These are phyloP conservation scores for Aphelocoma californica DNA, from an alignment of 2,797 vertebrate species.

Conservation along the genomic window DNA sequence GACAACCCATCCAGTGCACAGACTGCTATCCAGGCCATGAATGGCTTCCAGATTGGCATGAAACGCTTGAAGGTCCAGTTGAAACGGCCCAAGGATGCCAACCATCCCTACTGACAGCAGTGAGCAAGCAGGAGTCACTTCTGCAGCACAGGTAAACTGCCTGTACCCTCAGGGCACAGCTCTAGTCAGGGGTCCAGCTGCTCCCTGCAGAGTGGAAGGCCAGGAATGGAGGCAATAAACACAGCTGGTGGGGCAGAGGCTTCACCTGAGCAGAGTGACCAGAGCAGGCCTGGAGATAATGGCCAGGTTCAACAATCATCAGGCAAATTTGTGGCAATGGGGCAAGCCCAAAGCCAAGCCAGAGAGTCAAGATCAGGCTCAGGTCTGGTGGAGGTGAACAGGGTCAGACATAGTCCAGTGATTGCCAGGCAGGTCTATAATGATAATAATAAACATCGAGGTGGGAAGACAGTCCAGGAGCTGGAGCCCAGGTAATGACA, in stretches of 20 bases:
- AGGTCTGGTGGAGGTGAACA: neutral
- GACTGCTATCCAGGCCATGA: constrained; percentile 98
- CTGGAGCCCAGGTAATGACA: neutral
- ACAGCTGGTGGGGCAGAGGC: neutral
- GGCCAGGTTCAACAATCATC: neutral
- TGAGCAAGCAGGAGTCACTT: constrained; percentile 33
- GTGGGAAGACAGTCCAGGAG: neutral
- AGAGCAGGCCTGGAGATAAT: neutral
- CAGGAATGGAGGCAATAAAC: neutral
- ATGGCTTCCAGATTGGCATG: constrained; percentile 99
- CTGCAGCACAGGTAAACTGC: constrained; percentile 58
- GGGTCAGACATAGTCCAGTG: neutral
- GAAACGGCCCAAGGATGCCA: constrained; percentile 96
- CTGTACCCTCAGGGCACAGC: neutral
- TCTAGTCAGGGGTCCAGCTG: neutral
- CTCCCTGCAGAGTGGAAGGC: neutral
- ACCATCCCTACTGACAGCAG: constrained; percentile 92
- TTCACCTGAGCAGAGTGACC: neutral
- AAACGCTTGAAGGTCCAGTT: constrained; percentile 98
- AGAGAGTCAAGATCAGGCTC: neutral
- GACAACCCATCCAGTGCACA: constrained; percentile 98
- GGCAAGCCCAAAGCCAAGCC: neutral
- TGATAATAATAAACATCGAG: neutral
- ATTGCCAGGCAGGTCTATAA: neutral
- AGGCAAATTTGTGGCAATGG: neutral